Percentiles rank a stretch among this genome's conserved stretches.
These are phyloP conservation scores for Synchiropus splendidus DNA, from an alignment of 2,113 vertebrate species.

Conservation along the genomic window DNA sequence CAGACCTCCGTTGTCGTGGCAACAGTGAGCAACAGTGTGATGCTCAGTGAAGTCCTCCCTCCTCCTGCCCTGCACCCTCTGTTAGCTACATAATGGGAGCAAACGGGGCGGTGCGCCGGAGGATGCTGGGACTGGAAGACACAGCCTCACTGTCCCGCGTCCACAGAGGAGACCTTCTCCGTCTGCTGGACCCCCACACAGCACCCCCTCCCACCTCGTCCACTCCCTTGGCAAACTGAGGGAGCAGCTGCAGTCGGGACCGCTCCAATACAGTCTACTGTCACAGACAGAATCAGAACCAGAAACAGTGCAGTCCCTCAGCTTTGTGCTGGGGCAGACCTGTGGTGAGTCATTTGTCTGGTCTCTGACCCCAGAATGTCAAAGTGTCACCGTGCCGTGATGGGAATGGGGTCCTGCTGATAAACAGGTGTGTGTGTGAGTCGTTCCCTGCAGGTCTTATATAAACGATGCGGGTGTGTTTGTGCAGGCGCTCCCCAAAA, in stretches of 20 bases:
- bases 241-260: constrained; percentile 65
- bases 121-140: constrained; percentile 29
- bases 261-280: constrained; percentile 27
- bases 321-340: too few relatives aligned
- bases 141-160: too few relatives aligned
- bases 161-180: constrained; percentile 57
- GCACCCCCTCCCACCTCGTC: constrained; percentile 51
- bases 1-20: constrained; percentile 62
- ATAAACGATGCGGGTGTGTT: too few relatives aligned
- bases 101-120: constrained; percentile 60
- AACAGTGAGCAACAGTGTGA: constrained; percentile 58
- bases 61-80: constrained; percentile 48
- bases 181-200: constrained; percentile 54
- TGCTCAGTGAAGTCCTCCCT: constrained; percentile 33
- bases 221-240: constrained; percentile 70
- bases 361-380: too few relatives aligned
- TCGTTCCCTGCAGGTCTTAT: neutral
- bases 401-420: neutral
- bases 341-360: too few relatives aligned
- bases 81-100: constrained; percentile 69
- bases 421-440: constrained; percentile 8
- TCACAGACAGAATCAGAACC: too few relatives aligned
- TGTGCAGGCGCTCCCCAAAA: too few relatives aligned
- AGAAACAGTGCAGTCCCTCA: too few relatives aligned
- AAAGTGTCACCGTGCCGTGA: too few relatives aligned